A percentile compares a stretch with the other conserved stretches of the same genome.
These are phyloP conservation scores for Monarcha castaneiventris DNA, from an alignment of 2,113 vertebrate genomes.

Conservation along the genomic window DNA sequence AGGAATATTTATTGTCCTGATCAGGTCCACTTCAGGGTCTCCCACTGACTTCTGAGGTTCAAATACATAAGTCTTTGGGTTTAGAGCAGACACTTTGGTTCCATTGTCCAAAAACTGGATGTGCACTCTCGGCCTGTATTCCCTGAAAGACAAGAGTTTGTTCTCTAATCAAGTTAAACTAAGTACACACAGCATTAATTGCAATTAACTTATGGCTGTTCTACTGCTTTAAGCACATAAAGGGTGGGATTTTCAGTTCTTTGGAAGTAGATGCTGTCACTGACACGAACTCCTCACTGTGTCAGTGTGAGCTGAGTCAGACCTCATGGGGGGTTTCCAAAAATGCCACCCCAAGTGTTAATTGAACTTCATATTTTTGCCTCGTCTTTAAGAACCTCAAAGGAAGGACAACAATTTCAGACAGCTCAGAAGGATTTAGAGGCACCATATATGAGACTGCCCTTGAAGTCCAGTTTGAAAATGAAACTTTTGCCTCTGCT, in stretches of 20 bases:
- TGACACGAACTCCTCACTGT: not conserved
- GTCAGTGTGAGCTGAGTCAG: not conserved
- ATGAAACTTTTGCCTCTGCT: not conserved
- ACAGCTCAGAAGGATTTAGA: not conserved
- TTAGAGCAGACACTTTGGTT: slow-evolving; percentile 86
- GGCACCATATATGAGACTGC: not conserved
- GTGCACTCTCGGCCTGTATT: slow-evolving; percentile 84
- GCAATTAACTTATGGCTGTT: not conserved
- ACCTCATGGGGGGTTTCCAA: not conserved
- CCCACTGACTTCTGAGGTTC: slow-evolving; percentile 84
- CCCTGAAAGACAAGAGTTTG: slow-evolving; percentile 72
- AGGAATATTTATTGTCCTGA: slow-evolving; percentile 91
- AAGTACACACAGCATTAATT: not conserved
- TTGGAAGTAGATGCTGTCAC: not conserved
- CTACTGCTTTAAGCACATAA: not conserved
- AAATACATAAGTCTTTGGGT: slow-evolving; percentile 89
- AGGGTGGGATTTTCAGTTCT: not conserved
- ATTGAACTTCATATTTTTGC: not conserved
- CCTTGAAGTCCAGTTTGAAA: not conserved
- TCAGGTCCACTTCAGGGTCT: slow-evolving; percentile 82
- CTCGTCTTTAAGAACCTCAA: not conserved
- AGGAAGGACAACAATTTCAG: not conserved
- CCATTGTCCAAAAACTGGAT: slow-evolving; percentile 85
- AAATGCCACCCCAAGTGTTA: not conserved
- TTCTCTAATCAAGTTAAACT: not conserved